Base-by-base conservation (phyloP, 2,113 vertebrate genomes). In the Clarias magur region DNA sequence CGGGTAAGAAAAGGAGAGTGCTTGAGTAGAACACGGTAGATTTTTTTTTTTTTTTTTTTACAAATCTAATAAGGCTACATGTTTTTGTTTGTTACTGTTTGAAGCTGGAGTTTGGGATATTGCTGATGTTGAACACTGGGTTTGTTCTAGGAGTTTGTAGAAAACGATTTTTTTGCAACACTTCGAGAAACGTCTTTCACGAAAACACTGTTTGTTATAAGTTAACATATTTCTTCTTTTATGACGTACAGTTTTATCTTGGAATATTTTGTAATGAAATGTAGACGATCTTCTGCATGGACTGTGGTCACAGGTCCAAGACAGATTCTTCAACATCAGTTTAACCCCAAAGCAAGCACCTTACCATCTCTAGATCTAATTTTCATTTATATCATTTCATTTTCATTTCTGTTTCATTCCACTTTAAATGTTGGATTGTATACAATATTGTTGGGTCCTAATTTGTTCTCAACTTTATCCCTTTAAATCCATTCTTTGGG, bases 281-380 rank as follows among this genome's bases (percentile, higher is more conserved):
- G 34, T 62, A 34, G 75, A 62, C 75, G 56, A 60, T 48, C 15
- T 10, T 15, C 23, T 73, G 23, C 68, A 42, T 13, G 73, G 53
- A 72, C 67, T 30, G 42, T 48, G 67, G 11, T 82, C 68, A 63
- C n/a, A 25, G 63, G 30, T 82, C 42, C 86, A 87, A 59, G 5
- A 63, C 42, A 34, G 42, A 81, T 67, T n/a, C 53, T 57, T 70
- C 4, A 54, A 54, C 34, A 82, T 86, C 56, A 86, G 9, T 56
- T 73, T 68, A 68, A 87, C 17, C 34, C 8, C 3, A 85, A 48
- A 62, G 2, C 68, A 23, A 38, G 30, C 23, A 23, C 38, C 68
- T 15, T 60, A 23, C 38, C 30, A 42, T 48, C 30, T 27, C 19
- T 62, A 42, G 38, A 38, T 19, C 16, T 0, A 48, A 3, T 65